Evolutionary conservation across 2,113 vertebrate species (phyloP), one percentile per base, ranked within the genome.

Genomic region (Phalacrocorax carbo): DNA sequence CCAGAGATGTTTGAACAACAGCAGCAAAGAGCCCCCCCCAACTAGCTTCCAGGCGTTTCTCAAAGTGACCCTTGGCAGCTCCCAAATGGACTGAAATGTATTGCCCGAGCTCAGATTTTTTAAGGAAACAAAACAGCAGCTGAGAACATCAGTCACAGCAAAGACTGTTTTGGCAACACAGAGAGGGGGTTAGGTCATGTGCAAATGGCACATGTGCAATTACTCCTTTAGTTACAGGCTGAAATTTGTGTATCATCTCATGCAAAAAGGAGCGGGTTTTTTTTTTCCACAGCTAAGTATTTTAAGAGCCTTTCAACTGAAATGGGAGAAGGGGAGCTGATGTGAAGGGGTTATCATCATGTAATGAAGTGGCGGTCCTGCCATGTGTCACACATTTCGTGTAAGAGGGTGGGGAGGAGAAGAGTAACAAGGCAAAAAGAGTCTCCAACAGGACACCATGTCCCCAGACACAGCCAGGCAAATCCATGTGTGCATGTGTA

Each of bases 111-210:
- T 93, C 40, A 86, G 82, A 92, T 82, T 92, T 86, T 77, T 95
- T 90, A 83, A 81, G 86, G 88, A 75, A 96, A 93, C 69, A 93
- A 95, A 96, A 91, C 52, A 92, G 65, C 95, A 96, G 94, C 94
- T 96, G 92, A 95, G 80, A 96, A 95, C 83, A 96, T 94, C 88
- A 81, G 94, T 95, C 84, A 92, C 54, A 79, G 64, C 48, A 84
- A 89, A 60, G 88, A 29, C 73, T 92, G 82, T 89, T 96, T 94
- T 95, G 86, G 86, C 61, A 97, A 85, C 82, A 71, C 1, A 46
- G 72, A 78, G 27, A 75, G 82, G 71, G 38, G 32, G 13, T 84
- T 89, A 94, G 80, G 92, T 91, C 88, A 93, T 82, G 72, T 55
- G 46, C 79, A 96, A 92, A 94, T 52, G 66, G 62, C 68, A 83